Base-by-base conservation (phyloP, 23 tunicate genomes). In the Clavelina lepadiformis region DNA sequence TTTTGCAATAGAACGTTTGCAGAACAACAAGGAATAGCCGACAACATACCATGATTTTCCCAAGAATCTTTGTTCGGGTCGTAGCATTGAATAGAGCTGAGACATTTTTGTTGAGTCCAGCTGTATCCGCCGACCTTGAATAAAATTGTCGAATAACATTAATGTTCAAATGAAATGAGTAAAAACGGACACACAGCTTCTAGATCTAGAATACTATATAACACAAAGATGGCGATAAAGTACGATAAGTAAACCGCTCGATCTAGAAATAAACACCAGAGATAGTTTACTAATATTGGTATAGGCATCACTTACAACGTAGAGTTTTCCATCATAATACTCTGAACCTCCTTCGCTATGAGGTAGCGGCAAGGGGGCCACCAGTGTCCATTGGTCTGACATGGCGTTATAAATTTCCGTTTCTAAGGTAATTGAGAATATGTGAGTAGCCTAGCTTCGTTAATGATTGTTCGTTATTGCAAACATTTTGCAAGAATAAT, bases 361-460 rank as follows among this genome's bases (percentile, higher is more conserved):
- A 3, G 99, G 95, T 27, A 82, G 73, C 8, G 99, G 99, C 37
- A 94, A 60, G 21, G 95, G 99, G 20, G 99, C 83, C 57, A 86
- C 99, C 30, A 94, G 65, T 57, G 99, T 86, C 99, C 99, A 94
- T 63, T 94, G 99, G 67, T 94, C 94, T 3, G 80, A 73, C 95
- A 94, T 86, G 21, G 83, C 91, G 34, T 76, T 86, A 69, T 94
- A 94, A 28, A 94, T 94, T 67, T 94, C 99, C 27, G 99, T 94
- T 71, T 94, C 99, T 88, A n/a, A n/a, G n/a, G n/a, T n/a, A n/a
- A n/a, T n/a, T n/a, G n/a, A n/a, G n/a, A n/a, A n/a, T n/a, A n/a
- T n/a, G n/a, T n/a, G n/a, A n/a, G n/a, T n/a, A n/a, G n/a, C n/a
- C n/a, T n/a, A n/a, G n/a, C n/a, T n/a, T n/a, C n/a, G n/a, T n/a